Base-by-base conservation (phyloP, 2,888 invertebrate species). In the Pseudoips prasinana region DNA sequence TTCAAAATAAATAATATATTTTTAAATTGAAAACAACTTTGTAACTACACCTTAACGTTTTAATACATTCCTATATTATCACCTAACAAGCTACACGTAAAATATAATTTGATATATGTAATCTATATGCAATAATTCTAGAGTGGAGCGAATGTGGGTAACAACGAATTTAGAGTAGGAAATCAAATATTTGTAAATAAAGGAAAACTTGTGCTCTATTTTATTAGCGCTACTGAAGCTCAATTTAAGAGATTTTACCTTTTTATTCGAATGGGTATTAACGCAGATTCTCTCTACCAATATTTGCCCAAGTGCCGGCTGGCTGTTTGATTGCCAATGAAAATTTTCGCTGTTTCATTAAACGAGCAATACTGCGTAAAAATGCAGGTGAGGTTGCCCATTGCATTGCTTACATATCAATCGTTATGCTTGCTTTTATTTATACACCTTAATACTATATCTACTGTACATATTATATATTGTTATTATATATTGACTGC, bases 271-370 rank as follows among this genome's bases (percentile, higher is more conserved):
- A 42, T 57, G 54, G 50, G 50, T 63, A 58, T 65, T 60, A 63
- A 62, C 58, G 60, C 63, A 70, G 61, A 69, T 67, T 71, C 64
- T 58, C 64, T 65, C 46, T 57, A 55, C 56, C 58, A 76, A 73
- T 76, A 74, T 77, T 75, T 73, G 66, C 48, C 34, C 53, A 64
- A 63, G 61, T 62, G 56, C 59, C 52, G 61, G 52, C 51, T 39
- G 57, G 48, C 47, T 72, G 69, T 74, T 70, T 73, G 71, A 71
- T 75, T 71, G 67, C 67, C 64, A 65, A 66, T 70, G 65, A 72
- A 70, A 70, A 69, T 67, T 72, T 73, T 63, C 64, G 62, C 54
- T 65, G 59, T 64, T 71, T 60, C 61, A 70, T 68, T 67, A 72
- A 69, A 60, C 62, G 63, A 57, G 58, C 60, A 58, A 63, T 58